Percentiles rank a stretch among this genome's conserved stretches.
These are phyloP conservation scores for Pammene fasciana DNA, from an alignment of 2,888 invertebrate genomes.

Conservation along the genomic window DNA sequence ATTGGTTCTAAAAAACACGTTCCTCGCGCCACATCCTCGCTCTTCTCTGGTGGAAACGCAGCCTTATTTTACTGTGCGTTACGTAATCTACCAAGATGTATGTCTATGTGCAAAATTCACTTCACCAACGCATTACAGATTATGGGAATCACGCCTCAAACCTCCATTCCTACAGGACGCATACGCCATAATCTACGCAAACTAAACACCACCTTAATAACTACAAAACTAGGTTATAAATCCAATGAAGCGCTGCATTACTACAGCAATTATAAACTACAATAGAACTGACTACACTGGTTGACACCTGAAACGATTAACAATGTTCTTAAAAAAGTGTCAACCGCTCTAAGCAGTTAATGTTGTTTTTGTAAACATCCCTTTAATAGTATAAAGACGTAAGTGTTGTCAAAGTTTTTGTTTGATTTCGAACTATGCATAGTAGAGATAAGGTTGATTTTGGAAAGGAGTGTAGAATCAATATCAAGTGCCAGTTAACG, in stretches of 20 bases:
- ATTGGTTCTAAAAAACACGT: too few species aligned
- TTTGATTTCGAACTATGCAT: conserved; percentile 47
- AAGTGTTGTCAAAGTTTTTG: conserved; percentile 41
- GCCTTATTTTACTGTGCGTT: neutral
- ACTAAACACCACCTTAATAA: conserved; percentile 37
- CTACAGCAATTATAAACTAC: conserved; percentile 53
- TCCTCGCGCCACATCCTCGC: too few species aligned
- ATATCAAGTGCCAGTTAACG: conserved; percentile 71
- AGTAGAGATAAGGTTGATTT: conserved; percentile 44
- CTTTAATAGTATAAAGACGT: conserved; percentile 50
- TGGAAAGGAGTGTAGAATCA: conserved; percentile 50
- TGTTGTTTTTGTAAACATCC: too few species aligned
- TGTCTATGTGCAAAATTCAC: conserved; percentile 70
- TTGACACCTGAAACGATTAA: too few species aligned
- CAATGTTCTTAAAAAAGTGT: too few species aligned
- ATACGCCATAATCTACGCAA: conserved; percentile 26
- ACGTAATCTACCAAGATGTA: neutral
- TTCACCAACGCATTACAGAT: conserved; percentile 72
- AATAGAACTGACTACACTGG: too few species aligned
- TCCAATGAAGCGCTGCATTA: conserved; percentile 39
- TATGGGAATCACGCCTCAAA: conserved; percentile 77
- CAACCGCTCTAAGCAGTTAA: too few species aligned
- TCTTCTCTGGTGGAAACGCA: too few species aligned
- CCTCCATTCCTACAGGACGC: conserved; percentile 48
- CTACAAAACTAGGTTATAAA: conserved; percentile 45